Evolutionary conservation across 2,113 vertebrate species (phyloP).

Genomic region (Lophochroa leadbeateri): DNA sequence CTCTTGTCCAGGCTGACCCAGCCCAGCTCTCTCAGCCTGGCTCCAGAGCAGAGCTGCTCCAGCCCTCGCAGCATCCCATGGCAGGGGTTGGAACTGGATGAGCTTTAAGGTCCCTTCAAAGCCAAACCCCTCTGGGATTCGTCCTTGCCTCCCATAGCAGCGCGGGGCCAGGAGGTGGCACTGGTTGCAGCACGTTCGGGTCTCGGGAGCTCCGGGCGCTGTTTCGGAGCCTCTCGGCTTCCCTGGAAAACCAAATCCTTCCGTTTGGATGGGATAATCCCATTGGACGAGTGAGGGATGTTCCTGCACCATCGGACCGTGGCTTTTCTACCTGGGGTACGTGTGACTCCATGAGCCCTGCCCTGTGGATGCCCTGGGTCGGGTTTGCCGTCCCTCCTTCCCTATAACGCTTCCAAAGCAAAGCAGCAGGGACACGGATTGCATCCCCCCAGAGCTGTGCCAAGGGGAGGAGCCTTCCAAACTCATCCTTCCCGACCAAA

Average conservation of each 20-base stretch:
- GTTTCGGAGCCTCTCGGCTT: fast-evolving
- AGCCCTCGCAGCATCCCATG: no score
- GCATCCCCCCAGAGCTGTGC: fast-evolving
- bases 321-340: not conserved
- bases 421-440: not conserved
- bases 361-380: not conserved
- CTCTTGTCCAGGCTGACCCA: no score
- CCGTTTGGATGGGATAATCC: not conserved
- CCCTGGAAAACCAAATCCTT: not conserved
- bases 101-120: not conserved
- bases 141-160: no score
- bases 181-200: not conserved
- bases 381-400: not conserved
- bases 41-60: no score
- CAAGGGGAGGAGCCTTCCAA: not conserved
- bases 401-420: not conserved
- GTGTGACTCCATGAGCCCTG: fast-evolving
- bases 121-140: not conserved
- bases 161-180: constrained; percentile 14
- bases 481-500: not conserved
- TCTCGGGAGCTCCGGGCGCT: fast-evolving
- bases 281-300: not conserved
- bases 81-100: not conserved
- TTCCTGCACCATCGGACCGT: fast-evolving
- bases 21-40: no score